These are phyloP conservation scores for Peromyscus eremicus DNA, from an alignment of 2,797 vertebrate species.

Conservation along the genomic window DNA sequence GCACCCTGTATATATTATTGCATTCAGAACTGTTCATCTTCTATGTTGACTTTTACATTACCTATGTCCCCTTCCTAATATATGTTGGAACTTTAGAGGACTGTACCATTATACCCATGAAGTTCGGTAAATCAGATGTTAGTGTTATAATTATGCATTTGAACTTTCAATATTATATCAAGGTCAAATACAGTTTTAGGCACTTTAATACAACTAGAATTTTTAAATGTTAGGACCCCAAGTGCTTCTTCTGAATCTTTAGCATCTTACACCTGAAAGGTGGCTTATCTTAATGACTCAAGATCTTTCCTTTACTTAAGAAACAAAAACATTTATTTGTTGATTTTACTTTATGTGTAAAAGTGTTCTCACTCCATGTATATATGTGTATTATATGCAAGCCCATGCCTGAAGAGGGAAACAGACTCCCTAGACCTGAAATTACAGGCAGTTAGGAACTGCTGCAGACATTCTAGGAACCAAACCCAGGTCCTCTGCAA, in stretches of 20 bases:
- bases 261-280: background rate
- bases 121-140: background rate
- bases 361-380: no score
- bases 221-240: background rate
- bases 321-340: background rate
- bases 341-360: background rate
- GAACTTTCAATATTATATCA: background rate
- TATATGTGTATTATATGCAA: background rate
- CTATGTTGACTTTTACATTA: background rate
- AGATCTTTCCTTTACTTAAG: background rate
- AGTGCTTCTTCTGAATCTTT: background rate
- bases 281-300: constrained; percentile 42
- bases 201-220: background rate
- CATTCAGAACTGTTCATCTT: background rate
- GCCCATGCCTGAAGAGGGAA: background rate
- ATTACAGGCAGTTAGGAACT: background rate
- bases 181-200: background rate
- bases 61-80: background rate
- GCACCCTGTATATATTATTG: background rate
- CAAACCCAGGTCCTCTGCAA: background rate
- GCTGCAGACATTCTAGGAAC: background rate
- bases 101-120: background rate
- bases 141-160: background rate
- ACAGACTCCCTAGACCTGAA: background rate
- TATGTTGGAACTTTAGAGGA: background rate